A percentile compares a stretch with the other conserved stretches of the same genome.
Evolutionary conservation across 2,888 invertebrate species (phyloP).

Genomic region (Seira musarum): DNA sequence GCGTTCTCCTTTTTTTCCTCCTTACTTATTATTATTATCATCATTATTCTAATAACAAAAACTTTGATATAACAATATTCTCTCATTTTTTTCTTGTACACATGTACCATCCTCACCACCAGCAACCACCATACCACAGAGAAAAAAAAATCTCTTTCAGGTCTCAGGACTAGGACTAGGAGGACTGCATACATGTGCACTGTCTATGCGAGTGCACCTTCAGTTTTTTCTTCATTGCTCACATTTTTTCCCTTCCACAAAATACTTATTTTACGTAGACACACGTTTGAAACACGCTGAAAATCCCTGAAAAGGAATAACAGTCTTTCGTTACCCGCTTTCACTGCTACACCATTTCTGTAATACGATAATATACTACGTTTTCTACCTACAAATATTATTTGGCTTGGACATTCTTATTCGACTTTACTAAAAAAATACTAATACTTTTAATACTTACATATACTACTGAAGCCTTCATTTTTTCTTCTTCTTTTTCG

Average conservation of each 20-base stretch:
- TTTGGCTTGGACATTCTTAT: slow-evolving; percentile 22
- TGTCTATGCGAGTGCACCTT: too few relatives aligned
- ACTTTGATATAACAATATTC: slow-evolving; percentile 14
- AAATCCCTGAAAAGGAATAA: slow-evolving; percentile 18
- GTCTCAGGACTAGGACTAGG: too few relatives aligned
- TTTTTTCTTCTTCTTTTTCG: background rate
- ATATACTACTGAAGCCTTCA: background rate
- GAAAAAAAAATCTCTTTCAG: too few relatives aligned
- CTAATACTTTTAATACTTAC: too few relatives aligned
- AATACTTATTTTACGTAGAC: too few relatives aligned
- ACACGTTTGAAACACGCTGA: slow-evolving; percentile 6
- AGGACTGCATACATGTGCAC: too few relatives aligned
- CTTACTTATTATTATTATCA: slow-evolving; percentile 11
- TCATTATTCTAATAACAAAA: slow-evolving; percentile 45
- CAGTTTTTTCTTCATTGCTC: too few relatives aligned
- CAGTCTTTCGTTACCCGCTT: slow-evolving; percentile 53
- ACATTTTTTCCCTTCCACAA: too few relatives aligned
- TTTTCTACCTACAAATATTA: background rate
- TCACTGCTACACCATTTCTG: slow-evolving; percentile 1
- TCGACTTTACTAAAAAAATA: background rate
- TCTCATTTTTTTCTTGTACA: background rate
- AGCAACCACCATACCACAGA: too few relatives aligned
- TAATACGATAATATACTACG: background rate
- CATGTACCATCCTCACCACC: too few relatives aligned
- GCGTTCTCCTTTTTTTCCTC: slow-evolving; percentile 24